A percentile compares a stretch with the other conserved stretches of the same genome.
Evolutionary conservation across 2,113 vertebrate species (phyloP).

Genomic region (Murina feae): DNA sequence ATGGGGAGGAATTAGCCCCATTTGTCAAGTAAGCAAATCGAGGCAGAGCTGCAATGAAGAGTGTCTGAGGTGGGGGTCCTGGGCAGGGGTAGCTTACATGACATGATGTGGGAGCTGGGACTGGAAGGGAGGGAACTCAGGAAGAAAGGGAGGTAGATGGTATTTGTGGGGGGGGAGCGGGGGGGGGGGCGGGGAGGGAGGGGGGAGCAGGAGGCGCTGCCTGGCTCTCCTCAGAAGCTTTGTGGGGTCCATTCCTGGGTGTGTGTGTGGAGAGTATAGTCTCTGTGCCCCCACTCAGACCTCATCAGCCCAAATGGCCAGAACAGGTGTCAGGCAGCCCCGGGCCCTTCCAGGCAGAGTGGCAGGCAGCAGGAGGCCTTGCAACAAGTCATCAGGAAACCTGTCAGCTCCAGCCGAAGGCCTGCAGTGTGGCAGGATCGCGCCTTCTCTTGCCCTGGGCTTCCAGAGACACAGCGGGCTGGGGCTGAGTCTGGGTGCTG

Average conservation of each 20-base stretch:
- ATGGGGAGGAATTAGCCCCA: not conserved
- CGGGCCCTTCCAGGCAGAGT: not conserved
- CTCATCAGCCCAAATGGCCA: not conserved
- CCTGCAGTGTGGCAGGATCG: not conserved
- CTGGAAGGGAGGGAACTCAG: not conserved
- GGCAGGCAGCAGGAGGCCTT: not conserved
- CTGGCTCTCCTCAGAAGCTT: not conserved
- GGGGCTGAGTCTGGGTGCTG: not conserved
- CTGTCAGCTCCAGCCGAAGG: not conserved
- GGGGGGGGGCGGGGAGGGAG: no score
- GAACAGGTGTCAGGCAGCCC: not conserved
- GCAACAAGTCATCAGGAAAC: not conserved
- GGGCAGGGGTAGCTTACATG: not conserved
- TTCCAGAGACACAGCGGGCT: not conserved
- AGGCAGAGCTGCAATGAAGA: not conserved
- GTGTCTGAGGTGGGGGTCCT: not conserved
- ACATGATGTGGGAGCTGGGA: not conserved
- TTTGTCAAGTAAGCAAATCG: not conserved
- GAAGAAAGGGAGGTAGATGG: not conserved
- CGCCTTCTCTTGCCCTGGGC: not conserved
- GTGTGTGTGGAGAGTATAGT: not conserved
- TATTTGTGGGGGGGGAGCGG: not conserved
- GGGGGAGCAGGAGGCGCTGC: not conserved
- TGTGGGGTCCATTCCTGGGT: not conserved
- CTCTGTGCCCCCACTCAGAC: not conserved